Conservation (phyloP, 2,888 invertebrate genomes). For the Tineola bisselliella region DNA sequence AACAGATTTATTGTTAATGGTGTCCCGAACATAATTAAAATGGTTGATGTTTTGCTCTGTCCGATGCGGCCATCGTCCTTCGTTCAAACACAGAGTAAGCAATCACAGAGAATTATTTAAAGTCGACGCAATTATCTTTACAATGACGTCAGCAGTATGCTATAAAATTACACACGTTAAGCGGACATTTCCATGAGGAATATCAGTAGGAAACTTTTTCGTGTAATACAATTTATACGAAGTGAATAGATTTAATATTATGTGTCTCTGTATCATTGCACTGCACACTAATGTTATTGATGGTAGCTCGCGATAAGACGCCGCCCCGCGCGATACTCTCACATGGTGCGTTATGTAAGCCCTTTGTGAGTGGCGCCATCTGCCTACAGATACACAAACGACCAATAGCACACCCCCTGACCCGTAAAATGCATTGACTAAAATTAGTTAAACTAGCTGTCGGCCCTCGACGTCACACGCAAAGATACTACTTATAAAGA, state of each 20-base stretch:
- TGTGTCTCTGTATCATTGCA: background rate
- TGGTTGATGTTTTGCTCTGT: slow-evolving; percentile 62
- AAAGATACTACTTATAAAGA: no score
- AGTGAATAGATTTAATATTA: background rate
- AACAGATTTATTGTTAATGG: slow-evolving; percentile 67
- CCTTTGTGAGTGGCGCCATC: slow-evolving; percentile 43
- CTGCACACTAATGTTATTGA: slow-evolving; percentile 38
- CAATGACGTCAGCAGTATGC: no score
- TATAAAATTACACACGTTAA: no score
- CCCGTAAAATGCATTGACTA: background rate
- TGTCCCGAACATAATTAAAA: slow-evolving; percentile 67
- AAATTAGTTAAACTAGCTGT: background rate
- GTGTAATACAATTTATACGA: background rate
- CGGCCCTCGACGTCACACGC: no score
- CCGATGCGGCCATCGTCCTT: slow-evolving; percentile 47
- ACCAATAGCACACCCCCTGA: slow-evolving; percentile 9
- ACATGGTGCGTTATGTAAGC: slow-evolving; percentile 45
- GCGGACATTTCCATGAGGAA: no score
- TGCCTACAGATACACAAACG: slow-evolving; percentile 23
- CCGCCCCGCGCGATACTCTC: slow-evolving; percentile 30
- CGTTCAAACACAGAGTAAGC: slow-evolving; percentile 29
- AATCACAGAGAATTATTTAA: slow-evolving; percentile 24
- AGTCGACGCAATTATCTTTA: no score
- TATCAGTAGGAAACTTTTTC: background rate
- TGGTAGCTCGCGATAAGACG: slow-evolving; percentile 43